phyloP scores from a whole-genome alignment of 2,797 vertebrate genomes.

The Loriculus beryllinus region DNA sequence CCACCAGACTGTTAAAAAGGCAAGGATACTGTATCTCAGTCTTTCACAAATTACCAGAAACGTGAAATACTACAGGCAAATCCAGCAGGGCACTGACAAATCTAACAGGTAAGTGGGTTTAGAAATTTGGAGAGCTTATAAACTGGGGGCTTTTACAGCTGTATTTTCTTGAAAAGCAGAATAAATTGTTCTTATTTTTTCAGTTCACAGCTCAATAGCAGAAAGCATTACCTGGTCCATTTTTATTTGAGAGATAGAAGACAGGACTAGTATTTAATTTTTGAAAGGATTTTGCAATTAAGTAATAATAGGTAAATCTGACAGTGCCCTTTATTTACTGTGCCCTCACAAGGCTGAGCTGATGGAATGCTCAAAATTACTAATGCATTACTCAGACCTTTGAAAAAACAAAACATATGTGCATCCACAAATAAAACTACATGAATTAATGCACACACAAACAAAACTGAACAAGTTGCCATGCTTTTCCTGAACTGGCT shows the following conservation, averaged over 20 bases:
- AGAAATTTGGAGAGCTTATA: neutral
- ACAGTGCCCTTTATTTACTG: constrained; percentile 36
- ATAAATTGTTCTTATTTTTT: neutral
- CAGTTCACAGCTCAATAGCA: neutral
- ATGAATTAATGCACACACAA: constrained; percentile 31
- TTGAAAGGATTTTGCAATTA: neutral
- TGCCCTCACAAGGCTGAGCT: constrained; percentile 32
- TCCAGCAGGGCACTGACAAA: constrained; percentile 33
- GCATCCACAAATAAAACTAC: neutral
- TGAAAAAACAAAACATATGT: neutral
- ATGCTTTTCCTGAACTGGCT: constrained; percentile 61
- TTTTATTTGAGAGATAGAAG: neutral
- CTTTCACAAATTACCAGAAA: constrained; percentile 18
- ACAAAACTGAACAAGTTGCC: constrained; percentile 40
- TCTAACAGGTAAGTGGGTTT: neutral
- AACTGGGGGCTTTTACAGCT: neutral
- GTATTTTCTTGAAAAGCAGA: neutral
- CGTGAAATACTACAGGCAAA: neutral
- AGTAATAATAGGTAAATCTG: neutral
- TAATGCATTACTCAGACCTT: neutral
- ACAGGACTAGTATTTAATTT: neutral
- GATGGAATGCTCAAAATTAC: neutral
- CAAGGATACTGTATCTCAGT: constrained; percentile 1
- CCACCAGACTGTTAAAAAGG: constrained; percentile 45
- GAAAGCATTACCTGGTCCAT: neutral